Percentiles rank a stretch among this genome's conserved stretches.
phyloP scores from a whole-genome alignment of 2,797 vertebrate species.

The Oreortyx pictus region DNA sequence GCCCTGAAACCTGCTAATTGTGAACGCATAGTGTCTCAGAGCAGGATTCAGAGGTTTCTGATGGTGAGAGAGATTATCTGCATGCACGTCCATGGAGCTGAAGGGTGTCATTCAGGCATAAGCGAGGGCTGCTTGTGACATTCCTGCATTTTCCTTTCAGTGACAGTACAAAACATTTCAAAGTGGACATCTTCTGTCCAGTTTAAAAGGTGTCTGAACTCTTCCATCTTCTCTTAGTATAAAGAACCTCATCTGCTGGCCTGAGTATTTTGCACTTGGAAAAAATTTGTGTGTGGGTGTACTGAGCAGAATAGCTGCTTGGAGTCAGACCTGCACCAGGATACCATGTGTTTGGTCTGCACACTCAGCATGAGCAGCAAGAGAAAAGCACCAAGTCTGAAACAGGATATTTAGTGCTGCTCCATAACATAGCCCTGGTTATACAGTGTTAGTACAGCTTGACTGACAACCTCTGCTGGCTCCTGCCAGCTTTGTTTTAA shows the following conservation, averaged over 20 bases:
- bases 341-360: too few species aligned
- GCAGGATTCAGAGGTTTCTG: background rate
- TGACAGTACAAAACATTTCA: background rate
- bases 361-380: too few species aligned
- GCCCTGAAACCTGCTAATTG: conserved; percentile 42
- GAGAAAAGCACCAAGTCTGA: too few species aligned
- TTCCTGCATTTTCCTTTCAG: background rate
- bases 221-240: too few species aligned
- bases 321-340: too few species aligned
- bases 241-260: too few species aligned
- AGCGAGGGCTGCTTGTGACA: background rate
- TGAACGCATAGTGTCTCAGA: background rate
- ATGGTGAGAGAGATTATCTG: background rate
- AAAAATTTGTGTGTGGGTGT: too few species aligned
- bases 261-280: too few species aligned
- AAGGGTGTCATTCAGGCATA: background rate
- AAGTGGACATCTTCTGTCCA: background rate
- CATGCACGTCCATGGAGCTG: fast-evolving
- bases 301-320: too few species aligned
- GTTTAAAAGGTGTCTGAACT: too few species aligned
- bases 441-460: too few species aligned
- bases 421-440: background rate
- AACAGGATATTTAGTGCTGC: too few species aligned
- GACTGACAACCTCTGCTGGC: background rate
- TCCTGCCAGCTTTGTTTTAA: background rate